Conservation (phyloP, 2,113 vertebrate genomes). For the Struthidea cinerea region DNA sequence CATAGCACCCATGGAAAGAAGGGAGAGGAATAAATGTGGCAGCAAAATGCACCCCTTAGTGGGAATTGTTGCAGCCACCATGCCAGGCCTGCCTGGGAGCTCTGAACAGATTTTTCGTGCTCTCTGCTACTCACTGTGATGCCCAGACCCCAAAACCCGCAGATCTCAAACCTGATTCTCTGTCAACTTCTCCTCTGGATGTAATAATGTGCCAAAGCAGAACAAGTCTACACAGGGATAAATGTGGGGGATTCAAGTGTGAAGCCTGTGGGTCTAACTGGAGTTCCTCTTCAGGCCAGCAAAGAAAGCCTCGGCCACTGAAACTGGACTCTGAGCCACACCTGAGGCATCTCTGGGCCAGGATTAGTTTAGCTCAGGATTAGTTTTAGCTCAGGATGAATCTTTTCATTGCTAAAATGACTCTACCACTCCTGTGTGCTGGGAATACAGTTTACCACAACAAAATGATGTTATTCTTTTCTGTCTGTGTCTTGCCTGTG, state of each 20-base stretch:
- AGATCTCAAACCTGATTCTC: not conserved
- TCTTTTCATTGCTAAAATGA: not conserved
- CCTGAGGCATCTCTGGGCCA: not conserved
- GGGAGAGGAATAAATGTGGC: not conserved
- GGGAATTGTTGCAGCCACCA: not conserved
- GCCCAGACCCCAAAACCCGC: not conserved
- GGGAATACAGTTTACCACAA: not conserved
- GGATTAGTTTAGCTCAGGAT: not conserved
- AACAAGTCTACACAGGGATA: not conserved
- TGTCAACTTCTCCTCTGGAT: not conserved
- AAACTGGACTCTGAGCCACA: not conserved
- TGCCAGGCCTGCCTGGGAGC: not conserved
- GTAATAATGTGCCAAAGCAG: not conserved
- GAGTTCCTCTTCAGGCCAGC: not conserved
- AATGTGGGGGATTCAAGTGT: not conserved
- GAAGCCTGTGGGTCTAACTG: not conserved
- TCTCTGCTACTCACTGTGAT: not conserved
- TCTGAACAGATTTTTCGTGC: not conserved
- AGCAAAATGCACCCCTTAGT: not conserved
- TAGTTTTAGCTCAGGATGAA: not conserved
- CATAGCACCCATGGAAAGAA: not conserved
- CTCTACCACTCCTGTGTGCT: not conserved
- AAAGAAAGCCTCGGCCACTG: not conserved
- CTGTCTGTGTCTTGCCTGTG: not conserved
- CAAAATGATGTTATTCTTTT: accelerated